These are phyloP conservation scores for Cryptus viduatorius DNA, from an alignment of 2,888 invertebrate species.

Conservation along the genomic window DNA sequence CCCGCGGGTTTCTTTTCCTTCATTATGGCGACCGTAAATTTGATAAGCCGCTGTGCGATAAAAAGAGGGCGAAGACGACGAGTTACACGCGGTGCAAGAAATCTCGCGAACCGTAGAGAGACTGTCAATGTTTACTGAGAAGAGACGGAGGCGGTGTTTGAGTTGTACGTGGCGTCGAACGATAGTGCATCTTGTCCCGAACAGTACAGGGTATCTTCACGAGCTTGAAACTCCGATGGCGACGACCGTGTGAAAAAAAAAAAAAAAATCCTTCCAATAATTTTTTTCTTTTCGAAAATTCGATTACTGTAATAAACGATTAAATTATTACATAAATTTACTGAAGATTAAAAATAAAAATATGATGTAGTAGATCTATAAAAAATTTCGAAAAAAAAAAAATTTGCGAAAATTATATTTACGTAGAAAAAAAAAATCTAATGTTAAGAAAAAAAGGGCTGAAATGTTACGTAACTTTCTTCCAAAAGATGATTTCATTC, in stretches of 20 bases:
- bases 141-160: constrained; percentile 69
- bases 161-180: constrained; percentile 63
- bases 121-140: constrained; percentile 70
- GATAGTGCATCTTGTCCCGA: constrained; percentile 17
- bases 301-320: background rate
- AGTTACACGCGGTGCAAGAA: constrained; percentile 25
- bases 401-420: no score
- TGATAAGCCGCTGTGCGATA: constrained; percentile 70
- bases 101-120: constrained; percentile 41
- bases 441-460: no score
- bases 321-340: background rate
- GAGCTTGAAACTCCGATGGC: background rate
- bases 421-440: no score
- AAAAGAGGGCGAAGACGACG: constrained; percentile 46
- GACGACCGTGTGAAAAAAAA: background rate
- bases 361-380: no score
- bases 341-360: no score
- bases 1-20: constrained; percentile 20
- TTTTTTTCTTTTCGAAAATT: no score
- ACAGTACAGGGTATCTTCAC: constrained; percentile 1
- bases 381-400: no score
- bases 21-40: constrained; percentile 69
- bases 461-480: no score
- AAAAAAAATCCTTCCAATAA: background rate
- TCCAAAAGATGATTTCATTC: no score